phyloP scores from a whole-genome alignment of 2,797 vertebrate species.

The Ataeniobius toweri region DNA sequence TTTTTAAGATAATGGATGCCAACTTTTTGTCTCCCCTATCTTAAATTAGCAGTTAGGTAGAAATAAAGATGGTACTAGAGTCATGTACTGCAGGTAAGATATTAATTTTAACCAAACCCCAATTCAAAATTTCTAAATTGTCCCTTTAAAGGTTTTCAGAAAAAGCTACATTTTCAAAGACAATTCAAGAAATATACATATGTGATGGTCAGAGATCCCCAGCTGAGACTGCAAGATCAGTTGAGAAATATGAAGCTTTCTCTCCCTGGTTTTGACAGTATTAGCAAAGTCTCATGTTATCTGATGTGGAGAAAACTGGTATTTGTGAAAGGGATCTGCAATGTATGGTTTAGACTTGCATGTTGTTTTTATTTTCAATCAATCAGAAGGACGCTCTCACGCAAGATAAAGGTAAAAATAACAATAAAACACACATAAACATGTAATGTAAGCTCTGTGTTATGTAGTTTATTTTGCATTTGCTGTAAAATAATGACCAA shows the following conservation, averaged over 20 bases:
- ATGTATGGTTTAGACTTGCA: constrained; percentile 31
- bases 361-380: constrained; percentile 19
- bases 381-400: constrained; percentile 34
- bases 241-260: constrained; percentile 72
- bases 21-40: background rate
- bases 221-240: constrained; percentile 52
- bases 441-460: constrained; percentile 54
- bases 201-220: constrained; percentile 47
- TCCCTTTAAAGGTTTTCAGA: constrained; percentile 46
- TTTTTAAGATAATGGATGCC: background rate
- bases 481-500: constrained; percentile 61
- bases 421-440: constrained; percentile 43
- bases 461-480: constrained; percentile 50
- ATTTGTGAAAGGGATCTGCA: constrained; percentile 61
- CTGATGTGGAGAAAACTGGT: constrained; percentile 42
- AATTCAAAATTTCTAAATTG: constrained; percentile 43
- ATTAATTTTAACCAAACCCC: background rate
- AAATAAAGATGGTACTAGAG: background rate
- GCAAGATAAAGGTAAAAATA: constrained; percentile 24
- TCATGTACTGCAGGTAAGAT: background rate
- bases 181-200: constrained; percentile 41
- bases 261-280: constrained; percentile 75
- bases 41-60: background rate
- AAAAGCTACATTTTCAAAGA: constrained; percentile 46
- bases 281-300: constrained; percentile 65